phyloP scores from a whole-genome alignment of 2,888 invertebrate genomes.

The Diarsia dahlii region DNA sequence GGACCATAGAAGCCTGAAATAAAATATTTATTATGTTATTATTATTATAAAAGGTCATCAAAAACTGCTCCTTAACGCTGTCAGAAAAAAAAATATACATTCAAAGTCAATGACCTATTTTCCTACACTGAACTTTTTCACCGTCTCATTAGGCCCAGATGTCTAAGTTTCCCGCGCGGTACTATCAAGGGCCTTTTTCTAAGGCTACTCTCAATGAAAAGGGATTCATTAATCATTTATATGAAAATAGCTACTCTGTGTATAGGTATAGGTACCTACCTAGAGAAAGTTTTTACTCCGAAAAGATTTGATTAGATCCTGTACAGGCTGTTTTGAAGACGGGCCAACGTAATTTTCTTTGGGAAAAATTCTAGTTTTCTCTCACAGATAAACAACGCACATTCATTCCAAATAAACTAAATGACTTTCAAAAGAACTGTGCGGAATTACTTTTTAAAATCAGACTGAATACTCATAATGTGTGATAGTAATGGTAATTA shows the following conservation, averaged over 20 bases:
- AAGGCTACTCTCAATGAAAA: neutral
- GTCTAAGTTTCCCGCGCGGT: conserved; percentile 13
- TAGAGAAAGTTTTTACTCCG: neutral
- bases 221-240: conserved; percentile 11
- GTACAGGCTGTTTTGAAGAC: neutral
- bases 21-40: too few relatives aligned
- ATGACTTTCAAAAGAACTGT: too few relatives aligned
- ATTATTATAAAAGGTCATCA: too few relatives aligned
- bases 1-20: too few relatives aligned
- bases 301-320: neutral
- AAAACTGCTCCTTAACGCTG: too few relatives aligned
- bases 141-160: neutral
- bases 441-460: too few relatives aligned
- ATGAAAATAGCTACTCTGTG: neutral
- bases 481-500: too few relatives aligned
- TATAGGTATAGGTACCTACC: too few relatives aligned
- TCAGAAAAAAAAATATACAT: neutral
- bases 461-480: too few relatives aligned
- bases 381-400: too few relatives aligned
- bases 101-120: neutral
- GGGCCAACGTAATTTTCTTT: neutral
- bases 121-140: neutral
- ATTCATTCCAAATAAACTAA: too few relatives aligned
- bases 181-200: conserved; percentile 5
- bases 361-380: neutral